Conservation (phyloP, 2,113 vertebrate genomes). For the Phrynocephalus versicolor region DNA sequence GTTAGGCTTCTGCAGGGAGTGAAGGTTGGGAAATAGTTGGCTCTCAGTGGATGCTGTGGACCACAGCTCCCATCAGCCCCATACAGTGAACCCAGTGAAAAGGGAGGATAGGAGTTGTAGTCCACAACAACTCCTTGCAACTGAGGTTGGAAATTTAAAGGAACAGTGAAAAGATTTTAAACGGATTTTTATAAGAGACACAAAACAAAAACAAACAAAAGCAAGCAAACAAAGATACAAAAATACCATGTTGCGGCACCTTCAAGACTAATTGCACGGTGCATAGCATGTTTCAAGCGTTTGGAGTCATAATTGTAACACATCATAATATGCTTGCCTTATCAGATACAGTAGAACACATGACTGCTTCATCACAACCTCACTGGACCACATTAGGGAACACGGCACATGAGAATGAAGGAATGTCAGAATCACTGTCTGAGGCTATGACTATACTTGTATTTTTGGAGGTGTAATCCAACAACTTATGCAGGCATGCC, state of each 20-base stretch:
- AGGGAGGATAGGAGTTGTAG: too few species aligned
- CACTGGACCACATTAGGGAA: neutral
- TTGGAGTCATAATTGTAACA: neutral
- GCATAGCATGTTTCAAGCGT: neutral
- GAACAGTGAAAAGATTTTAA: neutral
- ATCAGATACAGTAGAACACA: too few species aligned
- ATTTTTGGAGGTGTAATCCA: neutral
- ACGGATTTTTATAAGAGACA: neutral
- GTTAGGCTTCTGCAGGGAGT: neutral
- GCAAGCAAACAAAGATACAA: too few species aligned
- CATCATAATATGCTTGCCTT: neutral
- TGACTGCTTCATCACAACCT: too few species aligned
- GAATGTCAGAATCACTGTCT: too few species aligned
- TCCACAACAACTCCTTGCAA: too few species aligned
- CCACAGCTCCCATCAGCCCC: too few species aligned
- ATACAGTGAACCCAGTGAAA: too few species aligned
- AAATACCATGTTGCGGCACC: too few species aligned
- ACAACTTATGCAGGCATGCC: neutral
- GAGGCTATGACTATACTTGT: neutral
- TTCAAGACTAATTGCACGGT: neutral
- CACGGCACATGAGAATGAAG: neutral
- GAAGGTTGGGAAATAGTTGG: neutral
- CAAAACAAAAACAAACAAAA: too few species aligned
- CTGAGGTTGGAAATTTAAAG: neutral
- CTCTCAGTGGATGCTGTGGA: neutral